phyloP scores from a whole-genome alignment of 2,888 invertebrate species.

The Pseudococcus longispinus region DNA sequence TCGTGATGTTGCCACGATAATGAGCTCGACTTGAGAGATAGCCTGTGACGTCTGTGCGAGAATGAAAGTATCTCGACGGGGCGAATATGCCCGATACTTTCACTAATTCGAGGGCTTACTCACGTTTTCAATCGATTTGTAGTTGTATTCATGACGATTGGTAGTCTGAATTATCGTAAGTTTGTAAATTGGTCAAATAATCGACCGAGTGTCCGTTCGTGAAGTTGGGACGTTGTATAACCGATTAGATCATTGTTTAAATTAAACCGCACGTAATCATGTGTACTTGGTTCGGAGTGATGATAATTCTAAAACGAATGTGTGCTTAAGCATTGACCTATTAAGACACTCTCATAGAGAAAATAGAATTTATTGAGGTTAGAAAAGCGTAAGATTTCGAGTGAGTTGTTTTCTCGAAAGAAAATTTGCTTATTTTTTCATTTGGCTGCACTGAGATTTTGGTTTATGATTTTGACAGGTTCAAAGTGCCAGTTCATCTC shows the following conservation, averaged over 20 bases:
- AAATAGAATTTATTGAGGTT: background rate
- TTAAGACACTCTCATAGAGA: background rate
- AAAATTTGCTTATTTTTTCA: too few species aligned
- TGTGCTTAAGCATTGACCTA: background rate
- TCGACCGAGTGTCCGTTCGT: background rate
- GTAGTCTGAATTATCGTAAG: background rate
- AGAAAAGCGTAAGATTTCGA: background rate
- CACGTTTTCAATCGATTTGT: background rate
- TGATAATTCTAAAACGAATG: background rate
- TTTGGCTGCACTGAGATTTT: too few species aligned
- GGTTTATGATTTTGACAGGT: too few species aligned
- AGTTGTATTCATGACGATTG: background rate
- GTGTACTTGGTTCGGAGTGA: background rate
- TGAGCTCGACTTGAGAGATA: background rate
- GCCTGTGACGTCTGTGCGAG: background rate
- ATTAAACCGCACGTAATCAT: background rate
- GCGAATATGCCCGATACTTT: background rate
- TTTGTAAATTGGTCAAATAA: background rate
- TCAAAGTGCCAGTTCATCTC: too few species aligned
- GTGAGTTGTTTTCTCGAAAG: background rate
- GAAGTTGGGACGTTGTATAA: background rate
- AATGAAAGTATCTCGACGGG: conserved; percentile 12
- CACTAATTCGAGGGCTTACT: background rate
- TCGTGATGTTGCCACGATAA: background rate
- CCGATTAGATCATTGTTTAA: background rate